These are phyloP conservation scores for Antennarius maculatus DNA, from an alignment of 2,797 vertebrate species.

Conservation along the genomic window DNA sequence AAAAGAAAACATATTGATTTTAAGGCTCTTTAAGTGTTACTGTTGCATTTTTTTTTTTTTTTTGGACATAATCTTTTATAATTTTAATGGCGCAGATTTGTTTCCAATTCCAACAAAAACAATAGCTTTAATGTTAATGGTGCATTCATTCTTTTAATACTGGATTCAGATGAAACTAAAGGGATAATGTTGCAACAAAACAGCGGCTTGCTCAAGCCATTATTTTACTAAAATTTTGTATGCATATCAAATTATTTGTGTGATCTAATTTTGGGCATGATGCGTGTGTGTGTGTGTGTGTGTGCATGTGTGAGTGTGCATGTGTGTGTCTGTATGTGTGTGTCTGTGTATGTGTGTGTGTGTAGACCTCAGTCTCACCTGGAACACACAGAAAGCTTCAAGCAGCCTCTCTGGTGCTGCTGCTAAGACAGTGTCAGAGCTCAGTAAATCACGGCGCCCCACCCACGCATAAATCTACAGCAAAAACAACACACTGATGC, in stretches of 20 bases:
- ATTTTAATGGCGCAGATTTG: slow-evolving; percentile 7
- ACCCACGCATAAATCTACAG: slow-evolving; percentile 75
- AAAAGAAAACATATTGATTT: slow-evolving; percentile 30
- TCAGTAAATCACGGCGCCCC: slow-evolving; percentile 71
- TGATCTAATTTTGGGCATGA: slow-evolving; percentile 6
- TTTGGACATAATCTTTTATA: slow-evolving; percentile 12
- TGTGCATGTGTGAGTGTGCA: slow-evolving; percentile 8
- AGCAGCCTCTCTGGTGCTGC: slow-evolving; percentile 58
- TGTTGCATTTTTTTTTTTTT: not conserved
- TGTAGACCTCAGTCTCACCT: slow-evolving; percentile 87
- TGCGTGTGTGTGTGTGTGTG: not conserved
- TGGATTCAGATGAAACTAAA: slow-evolving; percentile 52
- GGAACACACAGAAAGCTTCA: slow-evolving; percentile 73
- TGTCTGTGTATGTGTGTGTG: slow-evolving; percentile 1
- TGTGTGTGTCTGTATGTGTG: not conserved
- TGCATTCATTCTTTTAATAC: slow-evolving; percentile 13
- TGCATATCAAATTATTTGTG: not conserved
- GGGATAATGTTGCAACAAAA: slow-evolving; percentile 37
- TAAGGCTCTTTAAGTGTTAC: slow-evolving; percentile 7
- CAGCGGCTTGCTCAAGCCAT: slow-evolving; percentile 23
- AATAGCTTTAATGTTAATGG: not conserved
- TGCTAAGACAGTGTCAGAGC: slow-evolving; percentile 74
- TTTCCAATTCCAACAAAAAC: slow-evolving; percentile 20
- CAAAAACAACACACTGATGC: slow-evolving; percentile 72
- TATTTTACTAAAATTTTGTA: slow-evolving; percentile 15